Evolutionary conservation across 2,888 invertebrate genomes (phyloP).

Genomic region (Lasiommata megera): DNA sequence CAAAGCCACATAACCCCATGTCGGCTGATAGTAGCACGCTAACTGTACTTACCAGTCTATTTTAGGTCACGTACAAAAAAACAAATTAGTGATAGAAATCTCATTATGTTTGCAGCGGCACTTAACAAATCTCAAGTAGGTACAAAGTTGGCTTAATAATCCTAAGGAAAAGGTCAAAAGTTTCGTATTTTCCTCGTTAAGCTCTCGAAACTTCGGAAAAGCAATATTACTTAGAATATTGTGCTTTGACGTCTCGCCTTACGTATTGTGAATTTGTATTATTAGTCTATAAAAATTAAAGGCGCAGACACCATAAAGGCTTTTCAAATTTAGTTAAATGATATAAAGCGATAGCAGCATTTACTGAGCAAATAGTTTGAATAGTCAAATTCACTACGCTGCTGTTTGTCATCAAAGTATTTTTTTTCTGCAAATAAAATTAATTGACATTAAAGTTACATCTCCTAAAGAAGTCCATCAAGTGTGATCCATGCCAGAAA

Average conservation of each 20-base stretch:
- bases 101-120: constrained; percentile 35
- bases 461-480: too few species aligned
- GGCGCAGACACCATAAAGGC: constrained; percentile 23
- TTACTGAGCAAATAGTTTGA: too few species aligned
- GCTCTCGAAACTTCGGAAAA: constrained; percentile 47
- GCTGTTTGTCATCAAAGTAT: too few species aligned
- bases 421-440: too few species aligned
- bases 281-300: constrained; percentile 45
- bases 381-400: too few species aligned
- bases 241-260: constrained; percentile 39
- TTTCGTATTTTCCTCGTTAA: constrained; percentile 62
- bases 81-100: constrained; percentile 9
- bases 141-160: constrained; percentile 30
- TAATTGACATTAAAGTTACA: too few species aligned
- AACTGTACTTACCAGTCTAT: not conserved
- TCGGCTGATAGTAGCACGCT: too few species aligned
- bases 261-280: constrained; percentile 41
- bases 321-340: not conserved
- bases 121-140: constrained; percentile 37
- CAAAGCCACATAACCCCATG: too few species aligned
- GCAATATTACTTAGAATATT: constrained; percentile 44
- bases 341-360: too few species aligned
- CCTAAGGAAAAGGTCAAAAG: constrained; percentile 50
- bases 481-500: too few species aligned
- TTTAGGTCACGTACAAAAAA: not conserved